Conservation (phyloP, 92 coral and sea anemone genomes). For the Epizoanthus stellaris region DNA sequence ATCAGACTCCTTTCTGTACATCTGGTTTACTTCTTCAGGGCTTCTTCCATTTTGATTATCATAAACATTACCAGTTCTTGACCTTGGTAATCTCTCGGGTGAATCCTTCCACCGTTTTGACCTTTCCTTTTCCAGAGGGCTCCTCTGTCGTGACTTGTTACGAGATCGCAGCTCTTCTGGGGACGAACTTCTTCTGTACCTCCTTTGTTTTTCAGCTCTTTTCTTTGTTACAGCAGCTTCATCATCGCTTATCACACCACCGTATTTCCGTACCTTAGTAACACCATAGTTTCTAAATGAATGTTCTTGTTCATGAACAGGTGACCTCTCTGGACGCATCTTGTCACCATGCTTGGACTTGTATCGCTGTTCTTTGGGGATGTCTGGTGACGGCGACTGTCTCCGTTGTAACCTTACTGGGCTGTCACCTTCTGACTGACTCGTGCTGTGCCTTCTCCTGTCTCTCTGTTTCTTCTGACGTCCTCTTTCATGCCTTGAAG, state of each 20-base stretch:
- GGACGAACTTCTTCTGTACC: conserved; percentile 11
- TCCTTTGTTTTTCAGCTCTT: background rate
- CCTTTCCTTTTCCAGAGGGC: conserved; percentile 15
- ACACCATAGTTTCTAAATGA: background rate
- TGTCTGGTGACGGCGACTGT: background rate
- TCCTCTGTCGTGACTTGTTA: background rate
- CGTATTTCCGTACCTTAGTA: background rate
- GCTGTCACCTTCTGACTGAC: conserved; percentile 9
- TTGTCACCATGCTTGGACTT: conserved; percentile 9
- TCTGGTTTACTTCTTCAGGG: background rate
- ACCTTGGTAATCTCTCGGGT: background rate
- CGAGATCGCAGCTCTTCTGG: conserved; percentile 1
- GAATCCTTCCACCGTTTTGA: background rate
- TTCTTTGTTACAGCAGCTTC: background rate
- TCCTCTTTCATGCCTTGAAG: background rate
- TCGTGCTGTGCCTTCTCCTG: conserved; percentile 15
- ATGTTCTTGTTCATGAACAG: conserved; percentile 9
- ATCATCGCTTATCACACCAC: conserved; percentile 9
- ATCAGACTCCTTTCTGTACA: background rate
- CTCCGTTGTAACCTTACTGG: conserved; percentile 14
- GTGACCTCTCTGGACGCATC: background rate
- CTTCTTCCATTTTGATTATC: conserved; percentile 18
- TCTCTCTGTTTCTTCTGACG: background rate
- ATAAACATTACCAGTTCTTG: conserved; percentile 1
- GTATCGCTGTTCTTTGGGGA: background rate